phyloP scores from a whole-genome alignment of 1,140 invertebrate genomes.

The Hylyphantes graminicola region DNA sequence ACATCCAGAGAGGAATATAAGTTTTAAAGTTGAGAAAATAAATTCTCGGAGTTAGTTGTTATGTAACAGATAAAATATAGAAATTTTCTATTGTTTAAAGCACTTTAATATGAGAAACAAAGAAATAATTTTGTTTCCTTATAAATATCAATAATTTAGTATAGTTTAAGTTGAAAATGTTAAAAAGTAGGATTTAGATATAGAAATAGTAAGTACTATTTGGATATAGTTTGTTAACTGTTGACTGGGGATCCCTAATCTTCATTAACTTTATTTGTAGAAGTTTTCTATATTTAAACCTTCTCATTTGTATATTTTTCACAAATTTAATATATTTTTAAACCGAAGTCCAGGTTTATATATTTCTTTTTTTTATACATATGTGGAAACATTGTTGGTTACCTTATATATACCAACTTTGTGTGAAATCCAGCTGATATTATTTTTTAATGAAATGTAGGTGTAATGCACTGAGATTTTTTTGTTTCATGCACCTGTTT shows the following conservation, averaged over 20 bases:
- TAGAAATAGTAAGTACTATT: background rate
- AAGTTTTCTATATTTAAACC: constrained; percentile 7
- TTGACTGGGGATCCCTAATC: constrained; percentile 36
- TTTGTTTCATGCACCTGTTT: constrained; percentile 6
- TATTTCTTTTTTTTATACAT: constrained; percentile 50
- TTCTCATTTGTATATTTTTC: constrained; percentile 51
- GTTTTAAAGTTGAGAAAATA: too few species aligned
- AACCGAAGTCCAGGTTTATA: constrained; percentile 47
- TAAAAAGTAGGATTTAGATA: background rate
- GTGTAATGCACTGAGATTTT: constrained; percentile 29
- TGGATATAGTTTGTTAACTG: background rate
- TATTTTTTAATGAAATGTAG: constrained; percentile 31
- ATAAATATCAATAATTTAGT: background rate
- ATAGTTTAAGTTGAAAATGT: background rate
- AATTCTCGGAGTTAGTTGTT: background rate
- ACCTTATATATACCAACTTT: constrained; percentile 1
- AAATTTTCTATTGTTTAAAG: background rate
- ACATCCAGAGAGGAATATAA: too few species aligned
- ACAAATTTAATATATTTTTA: constrained; percentile 56
- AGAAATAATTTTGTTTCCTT: background rate
- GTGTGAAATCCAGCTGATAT: background rate
- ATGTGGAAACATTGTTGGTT: background rate
- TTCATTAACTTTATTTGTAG: constrained; percentile 22
- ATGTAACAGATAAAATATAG: background rate
- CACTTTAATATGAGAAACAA: background rate